Conservation (phyloP, 2,888 invertebrate genomes). For the Pammene fasciana region DNA sequence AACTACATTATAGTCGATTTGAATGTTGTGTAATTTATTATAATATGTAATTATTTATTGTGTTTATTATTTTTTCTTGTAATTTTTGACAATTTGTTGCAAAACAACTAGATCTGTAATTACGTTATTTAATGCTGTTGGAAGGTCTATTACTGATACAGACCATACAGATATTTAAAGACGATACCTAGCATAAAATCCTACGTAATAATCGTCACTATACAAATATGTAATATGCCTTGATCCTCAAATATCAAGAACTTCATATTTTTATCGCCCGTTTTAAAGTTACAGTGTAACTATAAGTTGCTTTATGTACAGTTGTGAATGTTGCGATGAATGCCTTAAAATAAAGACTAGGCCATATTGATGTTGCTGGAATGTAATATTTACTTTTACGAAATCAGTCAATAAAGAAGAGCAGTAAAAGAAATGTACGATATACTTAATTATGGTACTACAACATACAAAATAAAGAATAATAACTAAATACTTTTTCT, state of each 20-base stretch:
- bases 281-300: background rate
- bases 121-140: too few species aligned
- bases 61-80: background rate
- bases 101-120: too few species aligned
- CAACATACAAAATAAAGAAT: constrained; percentile 63
- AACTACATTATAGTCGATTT: constrained; percentile 5
- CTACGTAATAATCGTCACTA: too few species aligned
- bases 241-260: background rate
- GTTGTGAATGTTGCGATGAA: constrained; percentile 17
- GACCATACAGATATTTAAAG: too few species aligned
- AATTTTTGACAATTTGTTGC: background rate
- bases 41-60: background rate
- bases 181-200: background rate
- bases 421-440: constrained; percentile 65
- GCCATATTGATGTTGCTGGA: constrained; percentile 50
- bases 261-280: background rate
- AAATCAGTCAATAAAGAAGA: constrained; percentile 60
- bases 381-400: constrained; percentile 56
- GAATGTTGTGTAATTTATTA: constrained; percentile 5
- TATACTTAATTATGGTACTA: constrained; percentile 62
- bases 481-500: constrained; percentile 53
- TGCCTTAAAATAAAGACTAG: constrained; percentile 48
- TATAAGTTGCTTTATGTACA: background rate
- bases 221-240: too few species aligned
- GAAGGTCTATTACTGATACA: too few species aligned